Conservation (phyloP, 2,797 vertebrate species). For the Anas bahamensis region DNA sequence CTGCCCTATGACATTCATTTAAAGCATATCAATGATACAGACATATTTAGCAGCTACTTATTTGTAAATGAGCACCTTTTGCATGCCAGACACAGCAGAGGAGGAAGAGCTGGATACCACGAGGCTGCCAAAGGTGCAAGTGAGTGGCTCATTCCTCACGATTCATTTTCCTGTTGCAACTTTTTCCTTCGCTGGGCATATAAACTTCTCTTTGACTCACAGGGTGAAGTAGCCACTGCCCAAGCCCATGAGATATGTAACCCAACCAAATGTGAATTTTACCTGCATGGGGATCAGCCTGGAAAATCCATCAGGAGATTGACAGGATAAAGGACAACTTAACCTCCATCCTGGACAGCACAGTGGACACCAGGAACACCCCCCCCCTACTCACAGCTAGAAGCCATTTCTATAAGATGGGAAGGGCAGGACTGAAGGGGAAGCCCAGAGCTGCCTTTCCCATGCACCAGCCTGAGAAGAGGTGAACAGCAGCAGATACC, state of each 20-base stretch:
- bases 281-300: not conserved
- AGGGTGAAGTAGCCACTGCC: not conserved
- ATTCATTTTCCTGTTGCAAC: not conserved
- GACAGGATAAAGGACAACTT: not conserved
- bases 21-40: not conserved
- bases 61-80: not conserved
- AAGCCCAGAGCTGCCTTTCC: not conserved
- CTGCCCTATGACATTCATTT: rapidly evolving
- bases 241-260: rapidly evolving
- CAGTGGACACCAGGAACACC: not conserved
- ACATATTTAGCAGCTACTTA: not conserved
- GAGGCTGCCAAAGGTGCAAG: not conserved
- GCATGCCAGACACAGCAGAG: not conserved
- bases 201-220: not conserved
- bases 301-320: not conserved
- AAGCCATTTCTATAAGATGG: not conserved
- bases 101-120: not conserved
- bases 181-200: not conserved
- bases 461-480: rapidly evolving
- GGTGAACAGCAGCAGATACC: constrained; percentile 77
- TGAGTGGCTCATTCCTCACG: not conserved
- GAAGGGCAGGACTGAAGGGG: not conserved
- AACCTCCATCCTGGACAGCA: not conserved
- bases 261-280: not conserved
- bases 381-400: not conserved